Evolutionary conservation across 1,140 invertebrate genomes (phyloP).

Genomic region (Apocrypta bakeri): DNA sequence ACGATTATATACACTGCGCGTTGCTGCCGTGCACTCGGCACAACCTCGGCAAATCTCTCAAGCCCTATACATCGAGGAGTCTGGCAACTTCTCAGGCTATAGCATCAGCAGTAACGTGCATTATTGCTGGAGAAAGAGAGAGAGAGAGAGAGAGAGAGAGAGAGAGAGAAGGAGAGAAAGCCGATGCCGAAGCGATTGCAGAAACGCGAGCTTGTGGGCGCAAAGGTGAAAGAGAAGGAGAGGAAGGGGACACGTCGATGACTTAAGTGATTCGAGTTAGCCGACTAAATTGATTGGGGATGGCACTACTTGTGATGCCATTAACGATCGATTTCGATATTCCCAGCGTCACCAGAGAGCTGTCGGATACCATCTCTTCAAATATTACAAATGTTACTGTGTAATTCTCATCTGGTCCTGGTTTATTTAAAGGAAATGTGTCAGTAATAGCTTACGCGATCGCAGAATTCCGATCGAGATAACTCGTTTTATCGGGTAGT

Average conservation of each 20-base stretch:
- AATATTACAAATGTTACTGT: neutral
- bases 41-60: neutral
- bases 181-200: neutral
- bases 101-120: neutral
- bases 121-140: neutral
- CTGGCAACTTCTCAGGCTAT: neutral
- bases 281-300: constrained; percentile 30
- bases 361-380: neutral
- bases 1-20: neutral
- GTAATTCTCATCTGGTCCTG: neutral
- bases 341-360: neutral
- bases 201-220: neutral
- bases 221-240: neutral
- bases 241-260: neutral
- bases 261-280: constrained; percentile 25
- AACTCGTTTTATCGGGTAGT: too few species aligned
- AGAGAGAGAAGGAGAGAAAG: constrained; percentile 4
- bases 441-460: too few species aligned
- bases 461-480: too few species aligned
- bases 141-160: constrained; percentile 26
- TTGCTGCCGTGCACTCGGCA: neutral
- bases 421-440: neutral
- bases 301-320: constrained; percentile 26
- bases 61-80: neutral
- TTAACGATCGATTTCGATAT: constrained; percentile 33